Percentiles rank a stretch among this genome's conserved stretches.
Conservation (phyloP, 2,888 invertebrate species). For the Spodoptera exigua region DNA sequence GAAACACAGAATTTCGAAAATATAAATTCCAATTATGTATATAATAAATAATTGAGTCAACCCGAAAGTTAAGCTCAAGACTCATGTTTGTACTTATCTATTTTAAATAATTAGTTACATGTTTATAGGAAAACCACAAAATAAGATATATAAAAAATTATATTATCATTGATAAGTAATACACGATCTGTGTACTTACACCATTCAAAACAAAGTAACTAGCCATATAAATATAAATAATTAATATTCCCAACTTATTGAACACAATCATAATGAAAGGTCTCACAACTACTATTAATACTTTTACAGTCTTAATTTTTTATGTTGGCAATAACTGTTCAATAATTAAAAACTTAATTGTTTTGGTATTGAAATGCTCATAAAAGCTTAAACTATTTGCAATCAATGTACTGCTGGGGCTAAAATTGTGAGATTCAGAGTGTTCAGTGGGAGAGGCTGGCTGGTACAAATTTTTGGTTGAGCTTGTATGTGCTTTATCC, state of each 20-base stretch:
- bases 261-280: constrained; percentile 34
- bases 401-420: constrained; percentile 80
- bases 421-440: constrained; percentile 73
- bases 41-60: too few relatives aligned
- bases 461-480: constrained; percentile 89
- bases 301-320: constrained; percentile 48
- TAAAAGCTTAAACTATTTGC: constrained; percentile 39
- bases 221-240: constrained; percentile 43
- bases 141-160: constrained; percentile 10
- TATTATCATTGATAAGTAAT: constrained; percentile 18
- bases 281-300: constrained; percentile 39
- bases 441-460: constrained; percentile 73
- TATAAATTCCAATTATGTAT: too few relatives aligned
- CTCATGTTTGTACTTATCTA: too few relatives aligned
- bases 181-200: constrained; percentile 44
- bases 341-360: constrained; percentile 30
- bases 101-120: too few relatives aligned
- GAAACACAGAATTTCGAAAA: too few relatives aligned
- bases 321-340: constrained; percentile 40
- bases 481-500: constrained; percentile 94
- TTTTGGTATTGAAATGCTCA: constrained; percentile 28
- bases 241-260: constrained; percentile 33
- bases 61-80: too few relatives aligned
- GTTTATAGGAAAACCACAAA: neutral
- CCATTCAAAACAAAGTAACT: constrained; percentile 27